These are phyloP conservation scores for Hyles lineata DNA, from an alignment of 2,888 invertebrate genomes.

Conservation along the genomic window DNA sequence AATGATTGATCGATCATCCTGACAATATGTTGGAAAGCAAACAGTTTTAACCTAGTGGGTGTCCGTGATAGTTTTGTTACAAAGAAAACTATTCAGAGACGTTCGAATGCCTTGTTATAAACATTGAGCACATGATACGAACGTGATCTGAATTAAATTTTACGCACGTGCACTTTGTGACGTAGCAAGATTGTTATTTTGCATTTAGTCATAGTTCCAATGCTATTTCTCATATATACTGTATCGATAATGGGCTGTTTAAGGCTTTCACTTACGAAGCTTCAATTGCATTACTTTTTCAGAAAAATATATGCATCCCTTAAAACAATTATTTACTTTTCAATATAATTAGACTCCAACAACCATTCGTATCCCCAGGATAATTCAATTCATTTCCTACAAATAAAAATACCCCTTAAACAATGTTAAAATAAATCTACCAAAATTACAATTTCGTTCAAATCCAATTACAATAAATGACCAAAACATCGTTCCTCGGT, in stretches of 20 bases:
- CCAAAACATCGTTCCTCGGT: not conserved
- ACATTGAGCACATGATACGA: not conserved
- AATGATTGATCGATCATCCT: not conserved
- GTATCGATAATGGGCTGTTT: not conserved
- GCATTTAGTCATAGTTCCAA: not conserved
- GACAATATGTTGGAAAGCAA: not conserved
- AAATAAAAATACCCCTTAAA: too few relatives aligned
- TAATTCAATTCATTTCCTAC: too few relatives aligned
- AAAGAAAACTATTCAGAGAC: not conserved
- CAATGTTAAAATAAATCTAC: not conserved
- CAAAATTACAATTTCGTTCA: not conserved
- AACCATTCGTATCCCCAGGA: too few relatives aligned
- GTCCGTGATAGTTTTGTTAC: not conserved
- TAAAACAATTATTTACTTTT: too few relatives aligned
- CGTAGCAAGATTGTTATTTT: not conserved
- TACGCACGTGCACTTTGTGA: not conserved
- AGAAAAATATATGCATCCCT: too few relatives aligned
- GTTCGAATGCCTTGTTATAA: not conserved
- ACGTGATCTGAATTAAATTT: not conserved
- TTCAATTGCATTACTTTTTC: too few relatives aligned
- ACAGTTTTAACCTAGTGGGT: not conserved
- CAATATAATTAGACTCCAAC: too few relatives aligned
- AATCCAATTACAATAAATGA: not conserved
- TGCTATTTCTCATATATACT: not conserved
- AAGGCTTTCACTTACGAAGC: too few relatives aligned